Base-by-base conservation (phyloP, 2,797 vertebrate genomes). In the Lindbergichthys nudifrons region DNA sequence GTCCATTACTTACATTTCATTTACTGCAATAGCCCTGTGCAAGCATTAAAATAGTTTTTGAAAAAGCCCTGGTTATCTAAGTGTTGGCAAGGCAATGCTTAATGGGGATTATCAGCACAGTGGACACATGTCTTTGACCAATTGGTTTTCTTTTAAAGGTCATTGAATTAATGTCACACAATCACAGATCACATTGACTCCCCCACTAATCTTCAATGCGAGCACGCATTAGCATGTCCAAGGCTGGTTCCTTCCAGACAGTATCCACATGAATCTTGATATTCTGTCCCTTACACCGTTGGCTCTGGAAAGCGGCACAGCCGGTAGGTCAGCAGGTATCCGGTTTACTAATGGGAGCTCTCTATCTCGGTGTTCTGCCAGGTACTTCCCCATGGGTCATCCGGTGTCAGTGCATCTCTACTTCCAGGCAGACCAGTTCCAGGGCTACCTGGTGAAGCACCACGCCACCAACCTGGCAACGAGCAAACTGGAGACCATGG, bases 351-450 rank as follows among this genome's bases (percentile, higher is more conserved):
- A 90, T 75, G 74, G 75, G 65, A 69, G 23, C 51, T 66, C n/a
- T 0, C 62, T 36, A 59, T 83, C 46, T 81, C 10, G 0, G 1
- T 50, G 41, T 68, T 70, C 75, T 82, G 89, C 82, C 94, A 98
- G 97, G 90, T 99, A 98, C 87, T 97, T 97, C 79, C 95, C 97
- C 16, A 97, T 98, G 97, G 98, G 98, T 84, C 96, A 98, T 79
- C 97, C 97, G 0, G 95, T 96, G 19, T 98, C 98, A 0, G 94
- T 99, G 88, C 97, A 99, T 82, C 94, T 98, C 83, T 99, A 99
- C 94, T 99, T 99, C 94, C 96, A 97, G 30, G 95, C 96, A 1
- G 98, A 99, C 89, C 96, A 96, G 84, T 99, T 99, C 93, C 98
- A 99, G 90, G 98, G 98, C 79, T 99, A 99, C 90, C 93, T 99